phyloP scores from a whole-genome alignment of 2,888 invertebrate species.

The Eurois occulta region DNA sequence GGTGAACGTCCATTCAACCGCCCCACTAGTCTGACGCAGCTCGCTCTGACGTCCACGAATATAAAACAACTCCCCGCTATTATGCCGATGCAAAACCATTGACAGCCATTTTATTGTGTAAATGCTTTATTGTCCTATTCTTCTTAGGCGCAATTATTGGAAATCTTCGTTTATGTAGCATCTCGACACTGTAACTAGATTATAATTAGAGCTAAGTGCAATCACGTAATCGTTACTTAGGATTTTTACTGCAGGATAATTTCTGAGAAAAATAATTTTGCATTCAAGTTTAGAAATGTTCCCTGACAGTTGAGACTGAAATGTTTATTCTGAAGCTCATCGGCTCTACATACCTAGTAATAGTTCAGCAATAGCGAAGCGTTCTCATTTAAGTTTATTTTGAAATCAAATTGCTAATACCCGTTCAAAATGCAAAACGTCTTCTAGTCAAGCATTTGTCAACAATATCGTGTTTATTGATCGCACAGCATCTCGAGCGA shows the following conservation, averaged over 20 bases:
- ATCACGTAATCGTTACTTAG: conserved; percentile 14
- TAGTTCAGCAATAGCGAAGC: background rate
- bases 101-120: conserved; percentile 42
- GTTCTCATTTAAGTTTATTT: conserved; percentile 13
- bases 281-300: conserved; percentile 31
- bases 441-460: background rate
- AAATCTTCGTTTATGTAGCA: conserved; percentile 37
- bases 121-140: conserved; percentile 50
- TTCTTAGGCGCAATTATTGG: conserved; percentile 43
- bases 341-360: conserved; percentile 4
- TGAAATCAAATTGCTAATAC: conserved; percentile 7
- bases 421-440: conserved; percentile 7
- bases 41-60: conserved; percentile 24
- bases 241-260: background rate
- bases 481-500: conserved; percentile 4
- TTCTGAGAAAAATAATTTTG: conserved; percentile 11
- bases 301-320: background rate
- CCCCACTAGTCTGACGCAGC: conserved; percentile 43
- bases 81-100: conserved; percentile 43
- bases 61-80: conserved; percentile 30
- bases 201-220: conserved; percentile 32
- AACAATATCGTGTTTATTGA: conserved; percentile 8
- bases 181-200: conserved; percentile 26
- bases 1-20: conserved; percentile 65
- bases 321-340: conserved; percentile 8